phyloP scores from a whole-genome alignment of 2,888 invertebrate genomes.

The Hydropsyche betteni region DNA sequence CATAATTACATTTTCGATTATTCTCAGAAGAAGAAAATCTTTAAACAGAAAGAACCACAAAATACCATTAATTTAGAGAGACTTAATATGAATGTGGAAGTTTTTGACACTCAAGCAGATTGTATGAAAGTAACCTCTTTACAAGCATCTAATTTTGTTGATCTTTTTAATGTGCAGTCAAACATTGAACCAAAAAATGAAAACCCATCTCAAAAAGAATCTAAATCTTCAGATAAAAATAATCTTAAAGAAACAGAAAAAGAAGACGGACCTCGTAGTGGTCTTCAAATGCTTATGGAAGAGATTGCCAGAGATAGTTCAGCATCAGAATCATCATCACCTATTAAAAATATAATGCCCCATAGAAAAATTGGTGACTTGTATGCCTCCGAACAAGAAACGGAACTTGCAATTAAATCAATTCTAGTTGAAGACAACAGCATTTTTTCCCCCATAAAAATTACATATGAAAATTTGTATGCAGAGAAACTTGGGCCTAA shows the following conservation, averaged over 20 bases:
- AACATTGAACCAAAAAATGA: slow-evolving; percentile 2
- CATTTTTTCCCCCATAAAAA: no score
- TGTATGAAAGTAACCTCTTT: slow-evolving; percentile 57
- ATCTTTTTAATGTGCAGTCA: slow-evolving; percentile 25
- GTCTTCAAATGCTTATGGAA: not conserved
- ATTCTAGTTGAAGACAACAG: not conserved
- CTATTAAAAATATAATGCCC: not conserved
- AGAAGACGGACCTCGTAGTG: not conserved
- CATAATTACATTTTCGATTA: not conserved
- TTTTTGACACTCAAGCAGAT: slow-evolving; percentile 48
- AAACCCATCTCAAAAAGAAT: no score
- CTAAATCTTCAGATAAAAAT: not conserved
- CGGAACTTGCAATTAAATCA: not conserved
- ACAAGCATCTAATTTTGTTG: slow-evolving; percentile 58
- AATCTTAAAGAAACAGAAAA: not conserved
- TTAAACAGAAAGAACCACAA: not conserved
- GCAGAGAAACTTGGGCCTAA: no score
- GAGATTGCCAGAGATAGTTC: slow-evolving; percentile 7
- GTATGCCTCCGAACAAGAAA: not conserved
- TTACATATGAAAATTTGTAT: no score
- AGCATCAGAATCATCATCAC: slow-evolving; percentile 4
- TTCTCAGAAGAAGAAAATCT: not conserved
- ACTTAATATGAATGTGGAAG: slow-evolving; percentile 34
- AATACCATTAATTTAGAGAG: slow-evolving; percentile 30
- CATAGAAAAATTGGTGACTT: not conserved